Evolutionary conservation across 2,113 vertebrate genomes (phyloP).

Genomic region (Murina feae): DNA sequence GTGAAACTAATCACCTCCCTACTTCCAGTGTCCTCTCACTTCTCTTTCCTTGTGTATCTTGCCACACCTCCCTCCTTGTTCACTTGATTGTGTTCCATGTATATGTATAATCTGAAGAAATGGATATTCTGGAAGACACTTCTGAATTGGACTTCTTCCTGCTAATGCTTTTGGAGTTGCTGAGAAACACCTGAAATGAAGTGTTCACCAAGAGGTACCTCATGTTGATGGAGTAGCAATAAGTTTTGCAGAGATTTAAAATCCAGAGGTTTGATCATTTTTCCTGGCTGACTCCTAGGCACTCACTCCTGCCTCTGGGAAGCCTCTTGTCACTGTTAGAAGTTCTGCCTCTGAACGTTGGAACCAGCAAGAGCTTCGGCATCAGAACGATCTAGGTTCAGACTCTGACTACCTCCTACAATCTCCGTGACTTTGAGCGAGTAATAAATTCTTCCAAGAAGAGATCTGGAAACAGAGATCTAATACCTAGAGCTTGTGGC

Average conservation of each 20-base stretch:
- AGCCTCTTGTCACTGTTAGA: neutral
- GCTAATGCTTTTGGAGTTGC: neutral
- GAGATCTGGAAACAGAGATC: neutral
- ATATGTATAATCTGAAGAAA: neutral
- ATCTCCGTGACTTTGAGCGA: neutral
- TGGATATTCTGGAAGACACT: neutral
- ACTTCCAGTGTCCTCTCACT: neutral
- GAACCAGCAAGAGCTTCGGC: neutral
- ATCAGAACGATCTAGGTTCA: neutral
- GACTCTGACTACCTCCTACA: neutral
- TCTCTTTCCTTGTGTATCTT: neutral
- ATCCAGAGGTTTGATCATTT: neutral
- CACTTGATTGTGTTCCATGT: neutral
- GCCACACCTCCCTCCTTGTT: neutral
- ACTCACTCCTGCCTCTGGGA: neutral
- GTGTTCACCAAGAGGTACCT: neutral
- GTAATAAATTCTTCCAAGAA: neutral
- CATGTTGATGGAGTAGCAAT: neutral
- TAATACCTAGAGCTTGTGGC: neutral
- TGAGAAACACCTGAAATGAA: neutral
- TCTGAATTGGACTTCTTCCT: neutral
- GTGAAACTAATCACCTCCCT: neutral
- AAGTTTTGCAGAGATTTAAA: neutral
- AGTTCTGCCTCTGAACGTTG: neutral
- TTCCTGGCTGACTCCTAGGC: neutral